These are phyloP conservation scores for Cylas formicarius DNA, from an alignment of 1,140 invertebrate species.

Conservation along the genomic window DNA sequence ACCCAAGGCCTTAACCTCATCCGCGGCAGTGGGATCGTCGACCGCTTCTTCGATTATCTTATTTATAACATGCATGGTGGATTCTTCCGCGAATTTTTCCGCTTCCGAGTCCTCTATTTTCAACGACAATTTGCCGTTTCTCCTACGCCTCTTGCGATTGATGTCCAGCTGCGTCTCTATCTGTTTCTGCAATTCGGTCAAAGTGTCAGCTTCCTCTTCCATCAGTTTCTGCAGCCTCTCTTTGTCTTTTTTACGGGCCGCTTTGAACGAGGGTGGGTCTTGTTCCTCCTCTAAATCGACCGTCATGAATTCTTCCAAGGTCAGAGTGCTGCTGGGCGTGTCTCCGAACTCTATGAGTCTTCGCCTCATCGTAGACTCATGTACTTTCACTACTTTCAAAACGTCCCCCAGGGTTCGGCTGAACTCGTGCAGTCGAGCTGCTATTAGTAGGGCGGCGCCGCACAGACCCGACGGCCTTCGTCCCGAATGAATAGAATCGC, in stretches of 20 bases:
- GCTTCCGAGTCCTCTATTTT: conserved; percentile 20
- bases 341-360: conserved; percentile 92
- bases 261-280: conserved; percentile 92
- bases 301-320: conserved; percentile 94
- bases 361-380: conserved; percentile 88
- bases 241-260: conserved; percentile 77
- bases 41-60: conserved; percentile 25
- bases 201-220: conserved; percentile 57
- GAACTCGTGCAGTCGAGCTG: conserved; percentile 87
- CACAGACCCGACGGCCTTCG: conserved; percentile 92
- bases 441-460: conserved; percentile 91
- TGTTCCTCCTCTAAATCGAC: conserved; percentile 95
- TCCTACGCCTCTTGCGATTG: conserved; percentile 22
- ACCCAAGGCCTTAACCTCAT: conserved; percentile 31
- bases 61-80: conserved; percentile 48
- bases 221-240: conserved; percentile 65
- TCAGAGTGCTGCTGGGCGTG: conserved; percentile 83
- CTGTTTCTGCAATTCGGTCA: conserved; percentile 64
- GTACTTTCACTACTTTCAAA: conserved; percentile 92
- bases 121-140: not conserved
- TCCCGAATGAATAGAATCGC: conserved; percentile 94
- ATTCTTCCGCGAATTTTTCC: conserved; percentile 50
- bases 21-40: conserved; percentile 12
- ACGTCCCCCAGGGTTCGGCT: conserved; percentile 81
- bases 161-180: conserved; percentile 67